Evolutionary conservation across 2,113 vertebrate genomes (phyloP), one percentile per base, ranked within the genome.

Genomic region (Caloenas nicobarica): DNA sequence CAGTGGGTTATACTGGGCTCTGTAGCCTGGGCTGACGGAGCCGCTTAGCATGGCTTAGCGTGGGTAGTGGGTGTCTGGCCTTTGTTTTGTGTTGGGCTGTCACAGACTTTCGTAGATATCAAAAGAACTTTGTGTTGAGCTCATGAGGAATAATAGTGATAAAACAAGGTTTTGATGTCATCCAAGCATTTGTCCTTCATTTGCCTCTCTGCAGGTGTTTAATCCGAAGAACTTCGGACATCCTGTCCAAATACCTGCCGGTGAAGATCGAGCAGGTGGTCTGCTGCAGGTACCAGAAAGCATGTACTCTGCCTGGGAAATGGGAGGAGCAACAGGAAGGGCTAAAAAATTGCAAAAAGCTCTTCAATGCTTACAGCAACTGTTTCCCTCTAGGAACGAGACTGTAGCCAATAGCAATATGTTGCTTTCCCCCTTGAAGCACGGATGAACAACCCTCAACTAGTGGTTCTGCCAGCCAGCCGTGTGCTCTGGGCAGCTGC

Each of bases 231-330:
- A 99, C 99, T 16, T 99, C 99, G 2, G 99, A 99, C 86, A 99
- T 99, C 91, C 97, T 99, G 70, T 99, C 99, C 38, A 99, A 99
- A 96, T 99, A 99, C 90, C 98, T 99, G n/a, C 99, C 99, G 1
- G 99, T 99, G 96, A 99, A 99, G 96, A 98, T 99, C 11, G 99
- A 99, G 91, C 99, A 99, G 91, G 99, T 99, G 71, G 99, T 99
- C 57, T 99, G 99, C 95, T 99, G 99, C 98, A 99, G 99, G 99
- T 99, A 98, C 57, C 56, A 19, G 25, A 88, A 83, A 64, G 33
- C 82, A 33, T 46, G 14, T 78, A 11, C 31, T 80, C 7, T 93
- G 46, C 50, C 62, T 91, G 76, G 51, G 83, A 51, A 73, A 84
- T 2, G 21, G 24, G 48, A 44, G 18, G 38, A 96, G 10, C n/a